phyloP scores from a whole-genome alignment of 1,140 invertebrate genomes.

The Platorchestia sp. region DNA sequence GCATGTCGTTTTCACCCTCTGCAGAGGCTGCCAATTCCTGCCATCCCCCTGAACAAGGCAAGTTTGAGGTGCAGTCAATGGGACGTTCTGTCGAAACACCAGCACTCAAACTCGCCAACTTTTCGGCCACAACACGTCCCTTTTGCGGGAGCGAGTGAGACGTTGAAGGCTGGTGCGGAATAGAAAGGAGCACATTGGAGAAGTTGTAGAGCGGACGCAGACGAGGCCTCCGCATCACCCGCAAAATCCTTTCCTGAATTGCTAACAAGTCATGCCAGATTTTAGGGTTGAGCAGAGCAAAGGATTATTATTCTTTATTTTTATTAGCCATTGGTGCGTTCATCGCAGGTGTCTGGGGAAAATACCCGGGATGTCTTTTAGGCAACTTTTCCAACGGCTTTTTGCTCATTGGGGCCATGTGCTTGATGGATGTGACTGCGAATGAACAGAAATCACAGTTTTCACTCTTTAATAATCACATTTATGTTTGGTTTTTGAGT shows the following conservation, averaged over 20 bases:
- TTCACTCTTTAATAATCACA: too few relatives aligned
- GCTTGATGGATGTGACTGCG: too few relatives aligned
- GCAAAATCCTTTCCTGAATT: conserved; percentile 4
- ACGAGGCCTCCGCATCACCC: background rate
- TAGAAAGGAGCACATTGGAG: background rate
- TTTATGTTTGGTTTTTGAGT: too few relatives aligned
- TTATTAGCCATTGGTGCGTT: too few relatives aligned
- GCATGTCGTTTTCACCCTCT: background rate
- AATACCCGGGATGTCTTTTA: too few relatives aligned
- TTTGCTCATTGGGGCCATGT: too few relatives aligned
- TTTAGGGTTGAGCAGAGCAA: background rate
- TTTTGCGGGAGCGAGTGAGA: background rate
- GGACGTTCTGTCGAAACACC: conserved; percentile 12
- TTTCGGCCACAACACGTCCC: conserved; percentile 11
- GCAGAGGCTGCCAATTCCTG: background rate
- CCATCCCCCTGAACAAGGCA: background rate
- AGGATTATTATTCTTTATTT: background rate
- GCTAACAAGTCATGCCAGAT: background rate
- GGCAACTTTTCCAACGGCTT: too few relatives aligned
- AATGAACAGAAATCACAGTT: too few relatives aligned
- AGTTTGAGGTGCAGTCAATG: conserved; percentile 6
- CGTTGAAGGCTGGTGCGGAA: conserved; percentile 27
- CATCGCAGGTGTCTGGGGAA: too few relatives aligned
- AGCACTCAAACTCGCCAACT: conserved; percentile 24
- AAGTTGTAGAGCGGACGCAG: conserved; percentile 17